Evolutionary conservation across 2,797 vertebrate genomes (phyloP).

Genomic region (Merluccius polli): DNA sequence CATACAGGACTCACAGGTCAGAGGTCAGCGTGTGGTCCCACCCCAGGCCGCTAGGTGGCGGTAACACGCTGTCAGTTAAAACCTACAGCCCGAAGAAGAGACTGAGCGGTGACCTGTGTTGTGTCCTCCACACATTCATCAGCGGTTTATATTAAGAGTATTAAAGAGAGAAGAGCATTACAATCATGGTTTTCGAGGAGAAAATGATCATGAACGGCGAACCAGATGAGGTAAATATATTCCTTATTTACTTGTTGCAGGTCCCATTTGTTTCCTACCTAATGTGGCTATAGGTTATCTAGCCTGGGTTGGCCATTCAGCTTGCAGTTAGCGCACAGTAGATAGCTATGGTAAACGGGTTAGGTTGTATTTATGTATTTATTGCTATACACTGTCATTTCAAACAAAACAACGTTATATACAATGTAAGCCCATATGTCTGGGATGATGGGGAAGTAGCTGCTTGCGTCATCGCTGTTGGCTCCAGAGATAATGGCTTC

Average conservation of each 20-base stretch:
- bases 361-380: not conserved
- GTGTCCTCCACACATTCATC: conserved; percentile 56
- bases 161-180: not conserved
- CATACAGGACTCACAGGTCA: no score
- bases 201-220: conserved; percentile 74
- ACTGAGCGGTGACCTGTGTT: conserved; percentile 42
- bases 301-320: not conserved
- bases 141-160: conserved; percentile 17
- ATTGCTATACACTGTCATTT: not conserved
- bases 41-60: not conserved
- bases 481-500: not conserved
- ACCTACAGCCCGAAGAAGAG: not conserved
- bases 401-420: not conserved
- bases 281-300: not conserved
- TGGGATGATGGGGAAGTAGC: not conserved
- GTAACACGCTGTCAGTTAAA: not conserved
- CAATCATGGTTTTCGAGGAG: conserved; percentile 73
- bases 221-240: conserved; percentile 63
- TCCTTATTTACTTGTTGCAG: not conserved
- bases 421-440: not conserved
- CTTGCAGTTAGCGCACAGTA: not conserved
- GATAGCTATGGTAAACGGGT: not conserved
- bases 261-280: not conserved
- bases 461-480: not conserved
- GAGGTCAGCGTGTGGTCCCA: not conserved